Evolutionary conservation across 2,888 invertebrate species (phyloP), one percentile per base, ranked within the genome.

Genomic region (Neelides folsomi): DNA sequence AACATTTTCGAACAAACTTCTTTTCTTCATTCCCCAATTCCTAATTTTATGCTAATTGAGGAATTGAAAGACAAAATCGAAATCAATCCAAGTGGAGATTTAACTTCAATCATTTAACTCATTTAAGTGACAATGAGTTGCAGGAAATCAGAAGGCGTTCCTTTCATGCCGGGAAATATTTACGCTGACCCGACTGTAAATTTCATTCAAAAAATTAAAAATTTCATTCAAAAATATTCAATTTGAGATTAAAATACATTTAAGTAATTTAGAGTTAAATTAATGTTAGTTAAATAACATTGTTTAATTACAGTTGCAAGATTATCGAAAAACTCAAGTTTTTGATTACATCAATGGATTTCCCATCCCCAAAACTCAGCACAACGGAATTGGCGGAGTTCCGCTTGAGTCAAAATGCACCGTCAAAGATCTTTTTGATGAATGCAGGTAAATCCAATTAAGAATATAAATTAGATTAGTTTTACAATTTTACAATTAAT

Each of bases 341-440:
- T 77, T 84, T 54, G 74, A 76, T 38, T 76, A 76, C 64, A 73
- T 76, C 61, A 82, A 84, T 70, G 85, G 85, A 1, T 77, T 80
- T 68, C 73, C 77, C 56, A 71, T 81, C 40, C 75, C 79, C 1
- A 77, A 77, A 63, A 73, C 73, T 6, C 66, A 71, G 1, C 69
- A 75, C 47, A 67, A 73, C 18, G 83, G 79, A 4, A 74, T 79
- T 6, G 82, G 81, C 0, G 77, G 77, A 2, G 71, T 73, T 6
- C 77, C 77, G 41, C 73, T 79, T 34, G 56, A 60, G 3, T 57
- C 53, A 16, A 57, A 59, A 51, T 53, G 51, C 7, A 49, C 57
- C 1, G 55, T 59, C 12, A 60, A 59, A 41, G 62, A 64, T 39
- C 36, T 61, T 7, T 61, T 61, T 46, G 62, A 61, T 38, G 54